A percentile compares a stretch with the other conserved stretches of the same genome.
phyloP scores from a whole-genome alignment of 2,113 vertebrate genomes.

The Oostethus manadensis region DNA sequence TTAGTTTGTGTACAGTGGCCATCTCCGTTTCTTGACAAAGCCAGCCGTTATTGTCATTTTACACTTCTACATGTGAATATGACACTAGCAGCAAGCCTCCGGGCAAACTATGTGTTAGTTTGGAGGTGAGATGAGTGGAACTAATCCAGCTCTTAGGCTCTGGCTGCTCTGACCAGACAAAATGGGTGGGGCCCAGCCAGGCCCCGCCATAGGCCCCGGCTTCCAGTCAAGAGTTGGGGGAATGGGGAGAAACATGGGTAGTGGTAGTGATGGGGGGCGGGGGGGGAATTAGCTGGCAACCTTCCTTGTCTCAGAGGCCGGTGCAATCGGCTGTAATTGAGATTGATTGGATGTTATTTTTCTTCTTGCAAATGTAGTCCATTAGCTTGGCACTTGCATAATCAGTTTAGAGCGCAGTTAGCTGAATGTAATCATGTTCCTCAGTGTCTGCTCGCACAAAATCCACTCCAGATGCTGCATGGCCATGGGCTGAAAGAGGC shows the following conservation, averaged over 20 bases:
- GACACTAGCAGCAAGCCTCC: slow-evolving; percentile 19
- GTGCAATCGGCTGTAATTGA: slow-evolving; percentile 96
- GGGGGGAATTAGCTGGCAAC: slow-evolving; percentile 73
- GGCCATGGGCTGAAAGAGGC: slow-evolving; percentile 71
- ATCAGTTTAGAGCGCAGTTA: slow-evolving; percentile 99
- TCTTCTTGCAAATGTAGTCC: slow-evolving; percentile 99
- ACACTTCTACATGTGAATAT: slow-evolving; percentile 12
- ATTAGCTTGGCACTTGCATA: slow-evolving; percentile 99
- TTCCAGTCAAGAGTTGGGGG: slow-evolving; percentile 68
- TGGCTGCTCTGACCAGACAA: slow-evolving; percentile 46
- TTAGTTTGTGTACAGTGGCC: slow-evolving; percentile 19
- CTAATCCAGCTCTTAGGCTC: slow-evolving; percentile 45
- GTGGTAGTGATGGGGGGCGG: not conserved
- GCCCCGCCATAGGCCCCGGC: slow-evolving; percentile 53
- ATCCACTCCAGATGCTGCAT: slow-evolving; percentile 93
- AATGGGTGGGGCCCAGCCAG: slow-evolving; percentile 61
- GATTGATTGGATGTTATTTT: slow-evolving; percentile 99
- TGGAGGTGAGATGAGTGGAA: slow-evolving; percentile 53
- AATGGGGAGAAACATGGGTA: slow-evolving; percentile 63
- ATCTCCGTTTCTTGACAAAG: slow-evolving; percentile 13
- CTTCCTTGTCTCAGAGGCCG: slow-evolving; percentile 84
- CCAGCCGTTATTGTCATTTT: slow-evolving; percentile 15
- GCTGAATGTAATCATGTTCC: slow-evolving; percentile 99
- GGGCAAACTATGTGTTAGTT: slow-evolving; percentile 32
- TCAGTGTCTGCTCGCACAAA: slow-evolving; percentile 97